phyloP scores from a whole-genome alignment of 2,888 invertebrate genomes.

The Coelogynopora nodosa region DNA sequence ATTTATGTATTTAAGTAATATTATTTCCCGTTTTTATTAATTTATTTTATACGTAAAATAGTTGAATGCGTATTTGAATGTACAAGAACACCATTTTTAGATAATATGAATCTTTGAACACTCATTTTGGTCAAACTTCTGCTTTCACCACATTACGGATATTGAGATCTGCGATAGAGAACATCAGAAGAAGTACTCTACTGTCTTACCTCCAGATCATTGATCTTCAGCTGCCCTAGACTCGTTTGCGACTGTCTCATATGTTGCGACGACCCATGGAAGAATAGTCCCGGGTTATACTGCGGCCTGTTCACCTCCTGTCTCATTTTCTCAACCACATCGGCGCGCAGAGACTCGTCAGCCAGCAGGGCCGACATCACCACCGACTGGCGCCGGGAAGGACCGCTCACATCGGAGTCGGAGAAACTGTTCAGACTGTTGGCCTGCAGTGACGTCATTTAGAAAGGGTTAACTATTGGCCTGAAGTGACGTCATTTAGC shows the following conservation, averaged over 20 bases:
- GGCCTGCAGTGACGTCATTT: neutral
- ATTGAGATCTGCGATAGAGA: neutral
- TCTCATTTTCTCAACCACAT: neutral
- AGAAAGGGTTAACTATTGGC: no score
- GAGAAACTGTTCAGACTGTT: neutral
- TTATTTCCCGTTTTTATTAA: no score
- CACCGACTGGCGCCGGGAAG: neutral
- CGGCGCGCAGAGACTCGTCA: neutral
- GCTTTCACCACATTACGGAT: no score
- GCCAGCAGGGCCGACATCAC: neutral
- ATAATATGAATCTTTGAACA: no score
- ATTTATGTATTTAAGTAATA: no score
- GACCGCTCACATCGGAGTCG: neutral
- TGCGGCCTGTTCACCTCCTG: neutral
- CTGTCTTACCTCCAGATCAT: no score
- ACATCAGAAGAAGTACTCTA: neutral
- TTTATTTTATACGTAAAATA: no score
- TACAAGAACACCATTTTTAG: no score
- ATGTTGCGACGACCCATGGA: neutral
- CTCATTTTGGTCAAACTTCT: no score
- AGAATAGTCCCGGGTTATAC: neutral
- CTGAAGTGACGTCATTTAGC: no score
- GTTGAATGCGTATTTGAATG: no score
- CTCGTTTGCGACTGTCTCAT: neutral
- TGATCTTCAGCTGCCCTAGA: no score